Percentiles rank a stretch among this genome's conserved stretches.
Evolutionary conservation across 2,113 vertebrate species (phyloP).

Genomic region (Nothocercus nigrocapillus): DNA sequence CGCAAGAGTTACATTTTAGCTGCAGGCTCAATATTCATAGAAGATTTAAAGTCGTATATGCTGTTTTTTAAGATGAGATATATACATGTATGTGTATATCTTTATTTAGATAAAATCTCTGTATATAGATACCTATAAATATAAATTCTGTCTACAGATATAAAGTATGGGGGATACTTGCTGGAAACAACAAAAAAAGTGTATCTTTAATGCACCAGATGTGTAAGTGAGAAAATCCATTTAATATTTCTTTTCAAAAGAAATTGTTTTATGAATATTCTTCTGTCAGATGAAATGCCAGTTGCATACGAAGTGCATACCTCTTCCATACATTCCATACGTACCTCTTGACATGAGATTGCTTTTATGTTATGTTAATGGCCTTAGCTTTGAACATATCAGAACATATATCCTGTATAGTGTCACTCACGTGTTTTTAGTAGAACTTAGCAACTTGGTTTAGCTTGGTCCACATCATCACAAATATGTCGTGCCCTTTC

Average conservation of each 20-base stretch:
- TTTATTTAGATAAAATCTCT: background rate
- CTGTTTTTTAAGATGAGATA: constrained; percentile 17
- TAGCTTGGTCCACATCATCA: background rate
- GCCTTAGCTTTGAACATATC: background rate
- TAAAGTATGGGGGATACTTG: background rate
- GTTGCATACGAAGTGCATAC: background rate
- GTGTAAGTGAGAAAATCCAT: too few relatives aligned
- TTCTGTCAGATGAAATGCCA: background rate
- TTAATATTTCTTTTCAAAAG: background rate
- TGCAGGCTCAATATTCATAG: constrained; percentile 83
- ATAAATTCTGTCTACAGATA: background rate
- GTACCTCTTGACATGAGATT: background rate
- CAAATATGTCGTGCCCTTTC: background rate
- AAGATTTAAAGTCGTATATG: constrained; percentile 81
- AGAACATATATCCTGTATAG: background rate
- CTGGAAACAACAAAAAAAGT: background rate
- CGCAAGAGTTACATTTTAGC: constrained; percentile 88
- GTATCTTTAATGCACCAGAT: background rate
- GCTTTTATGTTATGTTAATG: rapidly evolving
- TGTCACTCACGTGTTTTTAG: background rate
- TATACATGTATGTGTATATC: background rate
- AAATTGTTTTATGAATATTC: background rate
- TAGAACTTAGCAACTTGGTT: background rate
- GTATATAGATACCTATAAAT: background rate
- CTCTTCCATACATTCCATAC: too few relatives aligned